Evolutionary conservation across 2,113 vertebrate species (phyloP).

Genomic region (Plectropomus leopardus): DNA sequence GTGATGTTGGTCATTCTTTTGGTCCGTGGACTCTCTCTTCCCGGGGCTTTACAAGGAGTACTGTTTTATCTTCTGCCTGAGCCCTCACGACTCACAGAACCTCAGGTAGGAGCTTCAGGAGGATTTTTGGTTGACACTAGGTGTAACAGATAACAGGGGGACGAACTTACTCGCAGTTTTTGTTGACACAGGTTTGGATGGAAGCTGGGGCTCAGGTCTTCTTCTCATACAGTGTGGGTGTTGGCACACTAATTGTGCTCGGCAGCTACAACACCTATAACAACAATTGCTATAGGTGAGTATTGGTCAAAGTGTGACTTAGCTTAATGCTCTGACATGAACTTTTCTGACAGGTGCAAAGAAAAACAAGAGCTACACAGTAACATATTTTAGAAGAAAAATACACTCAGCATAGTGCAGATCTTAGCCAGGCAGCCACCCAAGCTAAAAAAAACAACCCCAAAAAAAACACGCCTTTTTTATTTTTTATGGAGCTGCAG

Average conservation of each 20-base stretch:
- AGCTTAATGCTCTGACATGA: background rate
- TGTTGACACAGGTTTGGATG: constrained; percentile 82
- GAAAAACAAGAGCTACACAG: background rate
- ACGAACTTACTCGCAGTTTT: background rate
- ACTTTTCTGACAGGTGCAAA: background rate
- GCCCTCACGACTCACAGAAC: constrained; percentile 72
- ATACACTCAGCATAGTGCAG: too few relatives aligned
- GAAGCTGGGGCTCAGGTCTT: constrained; percentile 84
- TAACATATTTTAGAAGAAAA: background rate
- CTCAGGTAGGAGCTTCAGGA: constrained; percentile 73
- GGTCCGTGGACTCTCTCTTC: constrained; percentile 83
- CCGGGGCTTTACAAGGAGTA: constrained; percentile 82
- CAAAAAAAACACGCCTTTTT: too few relatives aligned
- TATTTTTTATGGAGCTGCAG: too few relatives aligned
- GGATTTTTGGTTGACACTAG: too few relatives aligned
- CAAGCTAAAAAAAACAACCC: too few relatives aligned
- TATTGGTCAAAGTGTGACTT: background rate
- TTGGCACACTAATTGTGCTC: constrained; percentile 71
- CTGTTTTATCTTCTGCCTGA: constrained; percentile 84
- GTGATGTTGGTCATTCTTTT: constrained; percentile 82
- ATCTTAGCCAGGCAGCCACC: too few relatives aligned
- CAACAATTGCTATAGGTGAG: constrained; percentile 86
- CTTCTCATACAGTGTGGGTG: constrained; percentile 82
- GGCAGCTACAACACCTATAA: constrained; percentile 83
- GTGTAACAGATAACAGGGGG: background rate